Percentiles rank a stretch among this genome's conserved stretches.
Evolutionary conservation across 2,113 vertebrate genomes (phyloP).

Genomic region (Rhinoderma darwinii): DNA sequence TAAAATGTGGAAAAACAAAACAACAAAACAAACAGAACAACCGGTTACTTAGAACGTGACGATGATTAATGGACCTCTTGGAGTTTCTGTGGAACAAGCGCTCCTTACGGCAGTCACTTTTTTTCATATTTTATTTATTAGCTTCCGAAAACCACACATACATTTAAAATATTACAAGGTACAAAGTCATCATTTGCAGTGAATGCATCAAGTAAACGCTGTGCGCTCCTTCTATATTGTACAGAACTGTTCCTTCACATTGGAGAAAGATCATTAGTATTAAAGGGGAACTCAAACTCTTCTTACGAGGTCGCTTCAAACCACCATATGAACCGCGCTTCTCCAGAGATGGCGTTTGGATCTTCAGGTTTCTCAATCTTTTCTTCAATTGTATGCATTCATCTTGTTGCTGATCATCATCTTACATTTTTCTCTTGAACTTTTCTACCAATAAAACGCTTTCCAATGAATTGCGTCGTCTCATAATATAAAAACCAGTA

Average conservation of each 20-base stretch:
- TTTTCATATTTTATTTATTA: slow-evolving; percentile 9
- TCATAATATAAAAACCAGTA: no score
- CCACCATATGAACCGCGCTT: no score
- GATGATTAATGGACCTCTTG: neutral
- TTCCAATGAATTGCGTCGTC: no score
- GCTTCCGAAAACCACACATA: neutral
- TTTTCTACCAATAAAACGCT: no score
- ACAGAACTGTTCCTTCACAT: neutral
- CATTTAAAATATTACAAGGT: neutral
- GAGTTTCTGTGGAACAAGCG: neutral
- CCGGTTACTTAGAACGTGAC: slow-evolving; percentile 6
- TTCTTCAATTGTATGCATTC: neutral
- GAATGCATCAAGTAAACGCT: neutral
- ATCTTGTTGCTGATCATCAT: neutral
- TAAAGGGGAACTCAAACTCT: no score
- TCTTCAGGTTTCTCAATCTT: neutral
- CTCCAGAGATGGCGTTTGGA: neutral
- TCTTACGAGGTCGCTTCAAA: no score
- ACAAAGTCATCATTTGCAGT: neutral
- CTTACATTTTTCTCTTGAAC: no score
- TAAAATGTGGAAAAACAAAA: slow-evolving; percentile 15
- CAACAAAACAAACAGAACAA: slow-evolving; percentile 17
- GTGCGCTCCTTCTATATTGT: neutral
- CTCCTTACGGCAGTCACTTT: neutral
- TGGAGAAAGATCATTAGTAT: no score